Evolutionary conservation across 2,113 vertebrate genomes (phyloP).

Genomic region (Laticauda colubrina): DNA sequence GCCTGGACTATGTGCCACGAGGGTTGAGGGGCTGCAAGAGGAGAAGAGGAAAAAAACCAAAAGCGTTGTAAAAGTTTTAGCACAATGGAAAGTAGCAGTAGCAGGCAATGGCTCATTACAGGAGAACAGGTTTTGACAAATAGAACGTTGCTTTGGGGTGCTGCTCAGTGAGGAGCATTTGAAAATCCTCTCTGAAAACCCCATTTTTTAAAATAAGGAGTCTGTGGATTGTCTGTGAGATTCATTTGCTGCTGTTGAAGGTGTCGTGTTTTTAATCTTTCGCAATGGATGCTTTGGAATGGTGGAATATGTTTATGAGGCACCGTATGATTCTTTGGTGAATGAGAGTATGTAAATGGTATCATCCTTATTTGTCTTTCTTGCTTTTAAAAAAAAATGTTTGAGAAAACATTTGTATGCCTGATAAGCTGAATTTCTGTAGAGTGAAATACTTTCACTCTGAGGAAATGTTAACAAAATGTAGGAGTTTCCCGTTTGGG

Average conservation of each 20-base stretch:
- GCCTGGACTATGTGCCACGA: not conserved
- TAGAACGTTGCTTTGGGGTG: not conserved
- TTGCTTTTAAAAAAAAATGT: not conserved
- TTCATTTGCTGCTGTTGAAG: not conserved
- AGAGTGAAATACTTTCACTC: not conserved
- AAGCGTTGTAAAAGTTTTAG: not conserved
- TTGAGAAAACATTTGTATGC: not conserved
- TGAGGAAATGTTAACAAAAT: not conserved
- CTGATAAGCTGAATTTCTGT: not conserved
- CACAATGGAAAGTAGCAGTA: not conserved
- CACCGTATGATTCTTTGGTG: not conserved
- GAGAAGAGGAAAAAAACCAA: not conserved
- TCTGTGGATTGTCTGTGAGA: not conserved
- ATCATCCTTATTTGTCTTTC: not conserved
- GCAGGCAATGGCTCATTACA: not conserved
- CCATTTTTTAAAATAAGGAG: not conserved
- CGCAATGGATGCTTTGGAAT: not conserved
- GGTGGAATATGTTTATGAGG: not conserved
- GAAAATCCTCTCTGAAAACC: not conserved
- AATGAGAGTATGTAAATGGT: not conserved
- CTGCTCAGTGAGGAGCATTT: not conserved
- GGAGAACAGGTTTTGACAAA: too few species aligned
- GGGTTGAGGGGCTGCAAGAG: not conserved
- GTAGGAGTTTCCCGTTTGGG: not conserved
- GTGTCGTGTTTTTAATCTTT: not conserved